Evolutionary conservation across 2,797 vertebrate species (phyloP).

Genomic region (Syndactyla subalaris): DNA sequence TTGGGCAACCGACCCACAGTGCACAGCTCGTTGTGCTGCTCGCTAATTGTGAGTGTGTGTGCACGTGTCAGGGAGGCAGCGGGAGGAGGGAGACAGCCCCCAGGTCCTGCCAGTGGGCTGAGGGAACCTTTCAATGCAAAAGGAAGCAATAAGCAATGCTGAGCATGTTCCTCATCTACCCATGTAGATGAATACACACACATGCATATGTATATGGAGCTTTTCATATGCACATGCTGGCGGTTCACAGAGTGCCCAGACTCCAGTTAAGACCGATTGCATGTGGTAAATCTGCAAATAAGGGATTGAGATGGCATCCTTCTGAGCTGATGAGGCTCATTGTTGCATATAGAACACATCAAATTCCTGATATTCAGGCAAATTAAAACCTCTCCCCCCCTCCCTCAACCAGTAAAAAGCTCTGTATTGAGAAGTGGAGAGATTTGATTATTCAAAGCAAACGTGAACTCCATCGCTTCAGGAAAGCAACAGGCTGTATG

Average conservation of each 20-base stretch:
- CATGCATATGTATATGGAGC: neutral
- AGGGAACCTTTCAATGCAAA: neutral
- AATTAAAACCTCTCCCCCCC: neutral
- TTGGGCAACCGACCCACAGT: fast-evolving
- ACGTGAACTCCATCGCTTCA: neutral
- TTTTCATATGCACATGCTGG: neutral
- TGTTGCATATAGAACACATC: neutral
- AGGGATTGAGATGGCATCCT: neutral
- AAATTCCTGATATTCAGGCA: neutral
- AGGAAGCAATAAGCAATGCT: neutral
- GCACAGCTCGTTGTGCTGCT: neutral
- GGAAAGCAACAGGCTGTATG: neutral
- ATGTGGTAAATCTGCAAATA: neutral
- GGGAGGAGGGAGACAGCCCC: neutral
- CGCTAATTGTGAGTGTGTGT: neutral
- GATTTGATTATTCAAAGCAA: neutral
- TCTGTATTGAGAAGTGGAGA: neutral
- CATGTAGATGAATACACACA: neutral
- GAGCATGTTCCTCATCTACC: neutral
- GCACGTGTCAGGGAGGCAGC: fast-evolving
- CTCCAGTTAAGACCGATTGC: neutral
- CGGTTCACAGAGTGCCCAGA: neutral
- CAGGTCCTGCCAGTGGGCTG: neutral
- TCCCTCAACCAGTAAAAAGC: neutral
- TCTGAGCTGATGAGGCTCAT: neutral